phyloP scores from a whole-genome alignment of 2,113 vertebrate genomes.

The Takifugu flavidus region DNA sequence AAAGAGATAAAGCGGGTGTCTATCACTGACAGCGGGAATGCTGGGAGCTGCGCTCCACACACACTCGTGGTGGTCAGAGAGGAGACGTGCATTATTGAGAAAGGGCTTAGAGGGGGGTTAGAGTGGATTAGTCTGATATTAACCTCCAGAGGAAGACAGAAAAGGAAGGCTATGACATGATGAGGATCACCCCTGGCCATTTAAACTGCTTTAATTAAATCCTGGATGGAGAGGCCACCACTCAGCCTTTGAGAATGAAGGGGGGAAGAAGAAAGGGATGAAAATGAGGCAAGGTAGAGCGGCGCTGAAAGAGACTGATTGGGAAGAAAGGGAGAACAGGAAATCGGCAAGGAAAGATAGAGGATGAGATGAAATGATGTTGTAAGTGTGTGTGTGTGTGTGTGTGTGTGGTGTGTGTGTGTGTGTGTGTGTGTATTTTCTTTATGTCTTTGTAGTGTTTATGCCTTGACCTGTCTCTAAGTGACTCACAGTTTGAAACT shows the following conservation, averaged over 20 bases:
- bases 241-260: slow-evolving; percentile 34
- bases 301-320: slow-evolving; percentile 40
- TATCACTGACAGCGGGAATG: slow-evolving; percentile 8
- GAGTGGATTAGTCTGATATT: slow-evolving; percentile 71
- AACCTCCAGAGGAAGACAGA: slow-evolving; percentile 73
- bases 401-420: slow-evolving; percentile 25
- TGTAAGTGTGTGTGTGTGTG: slow-evolving; percentile 36
- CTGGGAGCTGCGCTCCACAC: slow-evolving; percentile 20
- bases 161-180: slow-evolving; percentile 67
- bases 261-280: slow-evolving; percentile 19
- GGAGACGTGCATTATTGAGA: slow-evolving; percentile 72
- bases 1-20: slow-evolving; percentile 15
- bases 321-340: slow-evolving; percentile 32
- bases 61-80: slow-evolving; percentile 38
- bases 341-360: slow-evolving; percentile 40
- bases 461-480: no score
- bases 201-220: slow-evolving; percentile 88
- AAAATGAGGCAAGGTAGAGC: slow-evolving; percentile 36
- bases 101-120: slow-evolving; percentile 62
- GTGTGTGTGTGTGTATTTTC: no score
- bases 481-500: no score
- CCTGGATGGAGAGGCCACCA: slow-evolving; percentile 76
- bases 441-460: no score
- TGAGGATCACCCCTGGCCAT: slow-evolving; percentile 74
- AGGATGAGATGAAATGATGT: slow-evolving; percentile 20